These are phyloP conservation scores for Hafferia zeledoni DNA, from an alignment of 2,797 vertebrate genomes.

Conservation along the genomic window DNA sequence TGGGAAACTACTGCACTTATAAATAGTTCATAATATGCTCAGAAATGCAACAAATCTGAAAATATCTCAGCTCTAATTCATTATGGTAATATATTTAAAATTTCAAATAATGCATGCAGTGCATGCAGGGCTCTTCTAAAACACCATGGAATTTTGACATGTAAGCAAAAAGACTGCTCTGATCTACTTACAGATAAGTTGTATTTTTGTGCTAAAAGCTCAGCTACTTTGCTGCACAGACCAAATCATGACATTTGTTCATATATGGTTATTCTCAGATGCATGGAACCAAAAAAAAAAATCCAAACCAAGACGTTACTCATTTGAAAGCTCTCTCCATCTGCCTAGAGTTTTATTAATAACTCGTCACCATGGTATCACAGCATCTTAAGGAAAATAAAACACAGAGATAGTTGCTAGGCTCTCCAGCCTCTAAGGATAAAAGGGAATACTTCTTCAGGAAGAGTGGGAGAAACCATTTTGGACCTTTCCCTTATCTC, in stretches of 20 bases:
- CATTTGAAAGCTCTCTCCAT: conserved; percentile 39
- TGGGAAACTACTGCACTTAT: conserved; percentile 8
- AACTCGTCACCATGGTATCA: conserved; percentile 65
- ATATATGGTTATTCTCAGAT: conserved; percentile 63
- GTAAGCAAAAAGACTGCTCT: conserved; percentile 23
- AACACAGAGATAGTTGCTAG: conserved; percentile 64
- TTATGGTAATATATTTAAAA: conserved; percentile 4
- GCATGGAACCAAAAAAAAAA: neutral
- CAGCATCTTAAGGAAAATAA: conserved; percentile 61
- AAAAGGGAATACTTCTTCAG: conserved; percentile 16
- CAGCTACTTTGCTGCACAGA: conserved; percentile 2
- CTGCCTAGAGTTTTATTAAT: conserved; percentile 65
- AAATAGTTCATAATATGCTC: conserved; percentile 9
- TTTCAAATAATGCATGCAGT: conserved; percentile 7
- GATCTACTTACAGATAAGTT: conserved; percentile 56
- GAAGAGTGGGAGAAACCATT: conserved; percentile 10
- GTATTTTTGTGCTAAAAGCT: conserved; percentile 50
- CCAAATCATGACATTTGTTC: conserved; percentile 58
- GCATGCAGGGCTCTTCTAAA: neutral
- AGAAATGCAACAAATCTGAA: conserved; percentile 29
- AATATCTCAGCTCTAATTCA: neutral
- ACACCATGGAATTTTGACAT: conserved; percentile 9
- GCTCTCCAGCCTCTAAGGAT: conserved; percentile 22
- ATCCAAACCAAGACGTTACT: neutral
- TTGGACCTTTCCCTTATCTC: neutral